Base-by-base conservation (phyloP, 2,113 vertebrate genomes). In the Hemiprocne comata region DNA sequence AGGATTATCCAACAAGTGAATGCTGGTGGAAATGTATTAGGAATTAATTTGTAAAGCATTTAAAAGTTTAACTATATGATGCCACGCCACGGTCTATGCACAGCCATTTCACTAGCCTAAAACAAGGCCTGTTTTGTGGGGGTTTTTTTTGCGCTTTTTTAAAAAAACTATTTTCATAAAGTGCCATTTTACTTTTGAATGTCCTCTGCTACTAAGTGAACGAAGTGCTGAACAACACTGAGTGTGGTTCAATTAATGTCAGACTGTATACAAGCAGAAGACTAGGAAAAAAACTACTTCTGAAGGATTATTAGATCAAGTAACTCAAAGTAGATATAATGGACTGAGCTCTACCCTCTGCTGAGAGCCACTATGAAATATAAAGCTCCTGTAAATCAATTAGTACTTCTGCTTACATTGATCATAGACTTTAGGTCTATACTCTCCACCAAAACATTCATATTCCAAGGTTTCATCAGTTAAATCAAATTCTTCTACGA, bases 371-470 rank as follows among this genome's bases (percentile, higher is more conserved):
- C 29, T 38, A 44, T 9, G 33, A 83, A 92, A 77, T 33, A 86
- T 21, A 36, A 86, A 92, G 33, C 19, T 61, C 42, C 34, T 25
- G 24, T 46, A 89, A 96, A 76, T 60, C 74, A 62, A 42, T 29
- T 48, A 82, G 26, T 40, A 85, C 29, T 75, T 94, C 81, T 94
- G 96, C 99, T 98, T 98, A 99, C 99, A 99, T 58, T 99, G 99
- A 97, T 99, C 99, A 28, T 99, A 99, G 74, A 99, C 99, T 98
- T 99, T 99, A 65, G 99, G 99, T 88, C 99, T 98, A 79, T 99
- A 99, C 87, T 99, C 99, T 96, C 99, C 99, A 86, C 99, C 99
- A 51, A 99, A 99, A 93, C 99, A 99, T 97, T 99, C 99, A 55
- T 99, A 99, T 95, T 99, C 99, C 97, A 99, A 93, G 36, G 98